Conservation (phyloP, 2,888 invertebrate species). For the Argynnis bischoffii region DNA sequence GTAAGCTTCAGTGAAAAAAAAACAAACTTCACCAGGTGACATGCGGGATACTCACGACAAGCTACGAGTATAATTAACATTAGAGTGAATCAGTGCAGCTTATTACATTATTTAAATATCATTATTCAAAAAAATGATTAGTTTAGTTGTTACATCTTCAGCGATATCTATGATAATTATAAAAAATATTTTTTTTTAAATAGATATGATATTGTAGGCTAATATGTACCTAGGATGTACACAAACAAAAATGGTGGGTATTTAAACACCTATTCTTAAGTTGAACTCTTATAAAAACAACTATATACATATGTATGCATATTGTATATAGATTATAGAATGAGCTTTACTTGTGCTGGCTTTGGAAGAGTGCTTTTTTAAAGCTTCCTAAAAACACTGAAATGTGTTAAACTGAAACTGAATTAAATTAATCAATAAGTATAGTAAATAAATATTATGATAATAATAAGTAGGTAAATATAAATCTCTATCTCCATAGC, state of each 20-base stretch:
- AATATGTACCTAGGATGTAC: neutral
- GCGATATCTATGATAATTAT: slow-evolving; percentile 22
- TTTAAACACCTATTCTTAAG: too few relatives aligned
- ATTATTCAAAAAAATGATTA: slow-evolving; percentile 17
- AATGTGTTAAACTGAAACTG: too few relatives aligned
- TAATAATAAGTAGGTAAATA: too few relatives aligned
- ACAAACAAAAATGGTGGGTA: neutral
- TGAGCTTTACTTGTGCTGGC: too few relatives aligned
- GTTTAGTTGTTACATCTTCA: slow-evolving; percentile 15
- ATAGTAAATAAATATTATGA: too few relatives aligned
- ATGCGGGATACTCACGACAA: slow-evolving; percentile 1
- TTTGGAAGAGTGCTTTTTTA: too few relatives aligned
- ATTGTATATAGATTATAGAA: too few relatives aligned
- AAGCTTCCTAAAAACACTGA: too few relatives aligned
- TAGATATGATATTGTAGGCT: slow-evolving; percentile 3
- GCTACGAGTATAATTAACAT: slow-evolving; percentile 14
- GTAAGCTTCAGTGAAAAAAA: slow-evolving; percentile 2
- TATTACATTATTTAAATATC: slow-evolving; percentile 31
- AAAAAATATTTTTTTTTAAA: neutral
- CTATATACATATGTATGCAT: too few relatives aligned
- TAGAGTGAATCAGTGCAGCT: slow-evolving; percentile 19
- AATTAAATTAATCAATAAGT: too few relatives aligned
- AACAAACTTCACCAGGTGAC: slow-evolving; percentile 1
- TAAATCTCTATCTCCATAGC: too few relatives aligned
- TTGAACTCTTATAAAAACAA: too few relatives aligned